A percentile compares a stretch with the other conserved stretches of the same genome.
phyloP scores from a whole-genome alignment of 2,113 vertebrate genomes.

The Salminus brasiliensis region DNA sequence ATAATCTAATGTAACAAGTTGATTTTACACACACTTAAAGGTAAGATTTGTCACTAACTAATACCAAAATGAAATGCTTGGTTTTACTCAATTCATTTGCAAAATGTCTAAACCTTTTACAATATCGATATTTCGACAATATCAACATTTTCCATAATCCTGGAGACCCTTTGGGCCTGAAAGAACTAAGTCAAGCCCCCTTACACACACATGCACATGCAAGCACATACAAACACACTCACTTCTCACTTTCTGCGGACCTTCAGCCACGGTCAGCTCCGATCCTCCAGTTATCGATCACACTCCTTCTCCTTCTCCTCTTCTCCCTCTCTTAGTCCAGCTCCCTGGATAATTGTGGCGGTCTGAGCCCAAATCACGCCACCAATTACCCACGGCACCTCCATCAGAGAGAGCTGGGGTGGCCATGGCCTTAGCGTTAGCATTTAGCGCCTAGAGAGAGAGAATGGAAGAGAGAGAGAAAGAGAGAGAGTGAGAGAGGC shows the following conservation, averaged over 20 bases:
- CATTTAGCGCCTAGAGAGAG: conserved; percentile 53
- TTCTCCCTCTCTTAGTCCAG: conserved; percentile 56
- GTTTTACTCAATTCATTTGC: too few species aligned
- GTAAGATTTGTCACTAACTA: too few species aligned
- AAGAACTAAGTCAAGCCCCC: too few species aligned
- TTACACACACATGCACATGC: too few species aligned
- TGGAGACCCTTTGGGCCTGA: too few species aligned
- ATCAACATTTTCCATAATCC: too few species aligned
- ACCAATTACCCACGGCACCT: conserved; percentile 77
- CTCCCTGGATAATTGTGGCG: conserved; percentile 70
- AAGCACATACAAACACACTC: conserved; percentile 36
- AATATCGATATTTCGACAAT: too few species aligned
- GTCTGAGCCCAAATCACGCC: conserved; percentile 66
- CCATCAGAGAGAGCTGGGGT: conserved; percentile 57
- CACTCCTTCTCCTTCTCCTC: conserved; percentile 38
- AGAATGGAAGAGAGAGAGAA: conserved; percentile 68
- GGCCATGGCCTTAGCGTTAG: conserved; percentile 67
- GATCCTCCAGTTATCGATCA: conserved; percentile 51
- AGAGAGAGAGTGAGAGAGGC: conserved; percentile 68
- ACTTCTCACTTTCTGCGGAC: conserved; percentile 41
- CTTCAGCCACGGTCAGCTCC: conserved; percentile 46
- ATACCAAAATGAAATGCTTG: too few species aligned
- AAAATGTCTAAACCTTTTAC: too few species aligned
- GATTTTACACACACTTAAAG: too few species aligned
- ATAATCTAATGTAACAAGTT: too few species aligned